Conservation (phyloP, 2,888 invertebrate species). For the Maniola hyperantus region DNA sequence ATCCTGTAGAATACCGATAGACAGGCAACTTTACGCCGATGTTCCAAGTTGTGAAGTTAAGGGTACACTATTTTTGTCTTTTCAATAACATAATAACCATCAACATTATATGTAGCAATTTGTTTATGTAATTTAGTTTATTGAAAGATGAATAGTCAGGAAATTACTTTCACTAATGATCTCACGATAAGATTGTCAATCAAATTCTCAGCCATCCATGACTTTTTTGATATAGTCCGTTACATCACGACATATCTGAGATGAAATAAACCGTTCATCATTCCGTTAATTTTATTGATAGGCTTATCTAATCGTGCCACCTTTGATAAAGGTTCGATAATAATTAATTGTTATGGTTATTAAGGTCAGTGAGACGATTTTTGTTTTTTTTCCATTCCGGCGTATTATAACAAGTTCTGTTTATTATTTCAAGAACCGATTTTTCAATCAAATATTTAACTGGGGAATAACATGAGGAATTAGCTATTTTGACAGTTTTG, state of each 20-base stretch:
- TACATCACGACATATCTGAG: neutral
- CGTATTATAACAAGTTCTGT: no score
- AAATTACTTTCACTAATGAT: conserved; percentile 1
- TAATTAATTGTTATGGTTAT: conserved; percentile 1
- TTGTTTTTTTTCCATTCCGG: no score
- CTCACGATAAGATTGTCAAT: conserved; percentile 1
- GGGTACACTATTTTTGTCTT: no score
- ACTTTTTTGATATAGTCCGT: neutral
- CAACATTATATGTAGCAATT: no score
- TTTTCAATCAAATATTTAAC: no score
- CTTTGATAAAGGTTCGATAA: neutral
- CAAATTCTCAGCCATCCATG: neutral
- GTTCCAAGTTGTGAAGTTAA: no score
- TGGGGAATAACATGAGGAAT: no score
- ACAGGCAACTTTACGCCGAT: no score
- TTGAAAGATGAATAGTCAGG: neutral
- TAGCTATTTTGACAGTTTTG: no score
- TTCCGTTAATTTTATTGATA: conserved; percentile 8
- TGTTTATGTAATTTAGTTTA: neutral
- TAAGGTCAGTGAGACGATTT: neutral
- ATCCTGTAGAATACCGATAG: no score
- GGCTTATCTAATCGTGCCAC: conserved; percentile 7
- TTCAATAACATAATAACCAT: no score
- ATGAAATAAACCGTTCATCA: neutral
- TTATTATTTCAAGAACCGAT: no score